A percentile compares a stretch with the other conserved stretches of the same genome.
Conservation (phyloP, 2,113 vertebrate species). For the Plecturocebus donacophilus region DNA sequence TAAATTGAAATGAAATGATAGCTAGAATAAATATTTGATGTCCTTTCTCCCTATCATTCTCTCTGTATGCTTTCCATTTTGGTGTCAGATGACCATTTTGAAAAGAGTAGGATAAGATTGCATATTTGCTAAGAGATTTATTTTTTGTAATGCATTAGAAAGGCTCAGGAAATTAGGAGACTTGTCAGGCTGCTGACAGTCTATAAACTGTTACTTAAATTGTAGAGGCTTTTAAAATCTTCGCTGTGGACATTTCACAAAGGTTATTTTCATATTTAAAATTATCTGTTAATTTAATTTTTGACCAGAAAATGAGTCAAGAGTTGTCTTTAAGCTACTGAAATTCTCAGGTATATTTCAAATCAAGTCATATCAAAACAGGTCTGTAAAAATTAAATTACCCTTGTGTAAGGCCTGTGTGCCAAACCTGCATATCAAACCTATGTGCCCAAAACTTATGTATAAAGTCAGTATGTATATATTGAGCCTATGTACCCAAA, state of each 20-base stretch:
- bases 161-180: not conserved
- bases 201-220: not conserved
- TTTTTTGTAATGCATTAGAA: slow-evolving; percentile 40
- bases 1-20: slow-evolving; percentile 28
- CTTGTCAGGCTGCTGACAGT: not conserved
- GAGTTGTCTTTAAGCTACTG: not conserved
- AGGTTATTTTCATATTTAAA: slow-evolving; percentile 48
- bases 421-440: too few relatives aligned
- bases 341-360: slow-evolving; percentile 52
- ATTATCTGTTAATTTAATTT: slow-evolving; percentile 47
- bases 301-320: slow-evolving; percentile 52
- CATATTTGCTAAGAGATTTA: slow-evolving; percentile 13
- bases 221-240: not conserved
- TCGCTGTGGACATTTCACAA: slow-evolving; percentile 15
- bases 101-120: slow-evolving; percentile 5
- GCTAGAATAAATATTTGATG: slow-evolving; percentile 63
- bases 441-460: too few relatives aligned
- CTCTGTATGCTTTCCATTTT: slow-evolving; percentile 5
- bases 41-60: slow-evolving; percentile 22
- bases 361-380: slow-evolving; percentile 55
- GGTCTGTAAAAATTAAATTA: slow-evolving; percentile 62
- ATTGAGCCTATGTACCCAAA: too few relatives aligned
- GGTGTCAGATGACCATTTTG: slow-evolving; percentile 32
- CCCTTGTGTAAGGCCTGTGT: not conserved
- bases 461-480: too few relatives aligned